Evolutionary conservation across 2,797 vertebrate genomes (phyloP).

Genomic region (Antennarius maculatus): DNA sequence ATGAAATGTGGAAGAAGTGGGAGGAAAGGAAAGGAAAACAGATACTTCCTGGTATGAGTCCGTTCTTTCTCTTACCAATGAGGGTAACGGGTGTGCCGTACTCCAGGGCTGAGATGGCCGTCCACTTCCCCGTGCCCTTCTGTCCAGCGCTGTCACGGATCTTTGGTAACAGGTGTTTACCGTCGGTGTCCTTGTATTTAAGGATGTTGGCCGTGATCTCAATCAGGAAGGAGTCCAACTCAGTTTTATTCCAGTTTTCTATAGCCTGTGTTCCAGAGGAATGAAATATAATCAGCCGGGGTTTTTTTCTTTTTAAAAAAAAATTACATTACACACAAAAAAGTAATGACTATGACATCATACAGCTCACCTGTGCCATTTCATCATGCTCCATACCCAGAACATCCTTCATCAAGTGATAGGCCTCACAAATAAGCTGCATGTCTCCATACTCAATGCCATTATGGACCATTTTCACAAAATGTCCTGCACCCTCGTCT

Average conservation of each 20-base stretch:
- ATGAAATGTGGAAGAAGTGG: conserved; percentile 12
- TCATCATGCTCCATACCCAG: conserved; percentile 89
- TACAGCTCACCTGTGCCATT: conserved; percentile 88
- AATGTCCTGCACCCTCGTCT: conserved; percentile 95
- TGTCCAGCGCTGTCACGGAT: conserved; percentile 97
- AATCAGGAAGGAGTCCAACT: conserved; percentile 97
- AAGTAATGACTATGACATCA: neutral
- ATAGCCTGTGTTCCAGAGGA: conserved; percentile 81
- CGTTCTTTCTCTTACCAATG: conserved; percentile 85
- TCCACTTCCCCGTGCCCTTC: conserved; percentile 99
- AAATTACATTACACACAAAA: neutral
- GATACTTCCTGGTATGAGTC: conserved; percentile 43
- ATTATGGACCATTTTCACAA: conserved; percentile 99
- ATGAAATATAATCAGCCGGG: neutral
- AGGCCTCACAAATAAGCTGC: conserved; percentile 98
- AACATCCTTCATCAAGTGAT: conserved; percentile 96
- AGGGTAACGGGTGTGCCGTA: conserved; percentile 95
- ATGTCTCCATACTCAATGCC: conserved; percentile 99
- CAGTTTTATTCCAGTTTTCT: conserved; percentile 94
- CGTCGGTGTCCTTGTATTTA: conserved; percentile 87
- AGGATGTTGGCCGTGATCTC: conserved; percentile 97
- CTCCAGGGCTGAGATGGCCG: conserved; percentile 94
- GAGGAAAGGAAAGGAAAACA: conserved; percentile 21
- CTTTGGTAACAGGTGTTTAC: conserved; percentile 90
- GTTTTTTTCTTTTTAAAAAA: neutral